Conservation (phyloP, 1,140 invertebrate species). For the Arctopsyche grandis region DNA sequence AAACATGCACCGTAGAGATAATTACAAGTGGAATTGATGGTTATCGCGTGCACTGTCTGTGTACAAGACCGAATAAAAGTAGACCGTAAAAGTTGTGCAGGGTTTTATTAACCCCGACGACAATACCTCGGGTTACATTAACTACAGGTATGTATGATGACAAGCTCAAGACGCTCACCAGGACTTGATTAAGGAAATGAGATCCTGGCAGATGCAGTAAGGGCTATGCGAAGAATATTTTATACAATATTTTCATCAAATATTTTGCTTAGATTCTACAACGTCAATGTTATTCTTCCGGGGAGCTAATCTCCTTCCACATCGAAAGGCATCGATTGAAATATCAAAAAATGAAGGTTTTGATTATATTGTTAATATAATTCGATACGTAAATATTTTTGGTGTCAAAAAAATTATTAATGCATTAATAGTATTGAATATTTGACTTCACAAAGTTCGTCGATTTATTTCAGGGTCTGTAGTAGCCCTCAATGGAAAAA, state of each 20-base stretch:
- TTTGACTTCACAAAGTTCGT: too few species aligned
- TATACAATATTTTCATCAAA: not conserved
- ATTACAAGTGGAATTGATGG: constrained; percentile 4
- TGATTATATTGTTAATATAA: too few species aligned
- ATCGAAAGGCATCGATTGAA: too few species aligned
- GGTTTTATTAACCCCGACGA: constrained; percentile 41
- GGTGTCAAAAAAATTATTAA: too few species aligned
- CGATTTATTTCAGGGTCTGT: not conserved
- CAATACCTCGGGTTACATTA: constrained; percentile 38
- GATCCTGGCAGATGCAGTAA: not conserved
- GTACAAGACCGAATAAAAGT: constrained; percentile 32
- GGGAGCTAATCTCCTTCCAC: too few species aligned
- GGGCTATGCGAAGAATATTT: not conserved
- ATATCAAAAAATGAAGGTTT: too few species aligned
- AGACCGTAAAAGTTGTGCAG: constrained; percentile 37
- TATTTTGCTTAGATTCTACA: not conserved
- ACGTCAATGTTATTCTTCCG: not conserved
- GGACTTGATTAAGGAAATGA: constrained; percentile 41
- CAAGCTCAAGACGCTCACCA: constrained; percentile 2
- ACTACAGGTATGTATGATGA: constrained; percentile 24
- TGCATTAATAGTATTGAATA: too few species aligned
- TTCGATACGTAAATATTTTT: too few species aligned
- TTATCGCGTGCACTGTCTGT: constrained; percentile 5
- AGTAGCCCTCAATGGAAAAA: constrained; percentile 14
- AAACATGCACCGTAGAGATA: too few species aligned